A percentile compares a stretch with the other conserved stretches of the same genome.
phyloP scores from a whole-genome alignment of 2,113 vertebrate species.

The Etheostoma cragini region DNA sequence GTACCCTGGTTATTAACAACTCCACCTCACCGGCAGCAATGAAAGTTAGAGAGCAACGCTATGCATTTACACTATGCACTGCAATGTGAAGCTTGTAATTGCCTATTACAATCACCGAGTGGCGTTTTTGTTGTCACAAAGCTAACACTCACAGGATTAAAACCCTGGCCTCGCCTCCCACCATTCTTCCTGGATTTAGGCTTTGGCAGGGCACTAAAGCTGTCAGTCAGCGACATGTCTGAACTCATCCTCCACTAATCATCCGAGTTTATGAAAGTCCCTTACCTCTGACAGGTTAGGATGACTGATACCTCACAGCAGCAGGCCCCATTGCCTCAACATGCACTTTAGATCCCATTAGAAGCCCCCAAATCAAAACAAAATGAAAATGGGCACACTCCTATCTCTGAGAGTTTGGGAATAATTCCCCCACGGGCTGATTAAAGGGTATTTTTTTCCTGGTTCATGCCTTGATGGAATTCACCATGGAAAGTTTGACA shows the following conservation, averaged over 20 bases:
- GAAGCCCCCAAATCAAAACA: conserved; percentile 68
- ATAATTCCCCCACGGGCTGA: conserved; percentile 68
- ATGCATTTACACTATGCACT: not conserved
- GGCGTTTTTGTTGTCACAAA: conserved; percentile 32
- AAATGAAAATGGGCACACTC: conserved; percentile 61
- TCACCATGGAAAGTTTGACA: conserved; percentile 73
- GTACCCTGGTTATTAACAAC: conserved; percentile 45
- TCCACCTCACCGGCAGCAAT: conserved; percentile 48
- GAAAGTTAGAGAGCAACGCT: conserved; percentile 26
- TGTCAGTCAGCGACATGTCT: conserved; percentile 85
- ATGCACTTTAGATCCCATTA: conserved; percentile 63
- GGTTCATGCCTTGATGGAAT: conserved; percentile 68
- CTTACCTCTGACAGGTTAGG: conserved; percentile 69
- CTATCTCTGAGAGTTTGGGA: conserved; percentile 35
- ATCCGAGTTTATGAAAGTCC: conserved; percentile 88
- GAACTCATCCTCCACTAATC: conserved; percentile 86
- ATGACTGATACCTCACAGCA: conserved; percentile 73
- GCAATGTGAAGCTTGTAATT: conserved; percentile 23
- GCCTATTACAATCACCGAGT: conserved; percentile 25
- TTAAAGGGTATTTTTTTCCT: conserved; percentile 77
- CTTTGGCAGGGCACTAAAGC: conserved; percentile 82
- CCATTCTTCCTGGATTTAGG: conserved; percentile 83
- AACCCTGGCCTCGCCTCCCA: conserved; percentile 68
- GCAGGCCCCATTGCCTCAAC: conserved; percentile 65
- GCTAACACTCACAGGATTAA: conserved; percentile 59